Evolutionary conservation across 2,113 vertebrate genomes (phyloP).

Genomic region (Malurus melanocephalus): DNA sequence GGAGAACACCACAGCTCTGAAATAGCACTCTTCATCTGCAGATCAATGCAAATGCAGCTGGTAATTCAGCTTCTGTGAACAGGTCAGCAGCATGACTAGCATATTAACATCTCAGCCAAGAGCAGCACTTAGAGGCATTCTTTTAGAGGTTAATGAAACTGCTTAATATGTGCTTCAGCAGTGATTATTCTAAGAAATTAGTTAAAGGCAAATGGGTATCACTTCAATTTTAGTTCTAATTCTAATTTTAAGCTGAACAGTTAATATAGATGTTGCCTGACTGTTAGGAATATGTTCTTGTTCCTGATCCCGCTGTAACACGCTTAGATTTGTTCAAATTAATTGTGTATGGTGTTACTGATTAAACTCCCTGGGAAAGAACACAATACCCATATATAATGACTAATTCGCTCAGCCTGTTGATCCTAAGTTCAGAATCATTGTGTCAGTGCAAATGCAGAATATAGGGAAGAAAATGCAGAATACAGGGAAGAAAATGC

Average conservation of each 20-base stretch:
- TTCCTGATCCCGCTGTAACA: neutral
- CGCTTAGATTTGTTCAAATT: neutral
- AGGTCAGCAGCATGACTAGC: neutral
- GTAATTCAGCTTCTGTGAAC: neutral
- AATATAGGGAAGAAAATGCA: neutral
- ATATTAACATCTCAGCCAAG: slow-evolving; percentile 17
- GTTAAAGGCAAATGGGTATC: neutral
- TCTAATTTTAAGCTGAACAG: slow-evolving; percentile 27
- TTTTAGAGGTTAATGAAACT: slow-evolving; percentile 19
- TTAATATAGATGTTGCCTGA: neutral
- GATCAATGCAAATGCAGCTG: neutral
- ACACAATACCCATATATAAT: neutral
- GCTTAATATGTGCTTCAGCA: slow-evolving; percentile 10
- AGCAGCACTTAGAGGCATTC: slow-evolving; percentile 3
- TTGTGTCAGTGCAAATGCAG: neutral
- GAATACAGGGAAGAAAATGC: neutral
- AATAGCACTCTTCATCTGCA: neutral
- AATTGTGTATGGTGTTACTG: neutral
- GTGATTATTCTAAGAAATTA: slow-evolving; percentile 36
- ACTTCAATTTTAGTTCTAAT: slow-evolving; percentile 41
- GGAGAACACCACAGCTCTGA: neutral
- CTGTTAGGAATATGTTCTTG: neutral
- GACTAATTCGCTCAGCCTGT: neutral
- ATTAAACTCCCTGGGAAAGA: slow-evolving; percentile 6
- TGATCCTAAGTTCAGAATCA: slow-evolving; percentile 4